These are phyloP conservation scores for Anseranas semipalmata DNA, from an alignment of 2,113 vertebrate genomes.

Conservation along the genomic window DNA sequence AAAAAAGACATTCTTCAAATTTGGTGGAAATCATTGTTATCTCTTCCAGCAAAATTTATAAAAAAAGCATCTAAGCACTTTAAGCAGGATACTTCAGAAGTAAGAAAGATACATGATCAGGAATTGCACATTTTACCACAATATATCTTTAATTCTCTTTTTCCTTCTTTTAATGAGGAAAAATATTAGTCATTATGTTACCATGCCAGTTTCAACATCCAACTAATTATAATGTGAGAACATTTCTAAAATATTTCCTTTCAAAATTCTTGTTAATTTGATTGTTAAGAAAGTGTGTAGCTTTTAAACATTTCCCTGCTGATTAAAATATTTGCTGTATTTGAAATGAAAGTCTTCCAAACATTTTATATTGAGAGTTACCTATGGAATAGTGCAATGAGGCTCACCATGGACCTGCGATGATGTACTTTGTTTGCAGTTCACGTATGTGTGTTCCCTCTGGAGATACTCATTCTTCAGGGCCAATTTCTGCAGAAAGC, in stretches of 20 bases:
- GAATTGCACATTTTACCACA: neutral
- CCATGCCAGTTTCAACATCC: neutral
- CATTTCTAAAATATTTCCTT: neutral
- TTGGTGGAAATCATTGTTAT: neutral
- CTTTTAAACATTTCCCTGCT: neutral
- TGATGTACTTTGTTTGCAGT: rapidly evolving
- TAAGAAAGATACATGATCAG: neutral
- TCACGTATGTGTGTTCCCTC: rapidly evolving
- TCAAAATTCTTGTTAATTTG: neutral
- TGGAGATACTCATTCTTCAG: neutral
- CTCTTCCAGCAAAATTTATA: neutral
- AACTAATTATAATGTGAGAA: neutral
- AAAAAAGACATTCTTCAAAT: neutral
- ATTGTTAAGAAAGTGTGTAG: neutral
- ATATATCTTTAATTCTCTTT: neutral
- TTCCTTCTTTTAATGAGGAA: neutral
- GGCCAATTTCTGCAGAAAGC: neutral
- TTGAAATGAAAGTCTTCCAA: neutral
- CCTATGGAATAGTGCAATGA: neutral
- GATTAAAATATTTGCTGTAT: neutral
- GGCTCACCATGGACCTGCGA: neutral
- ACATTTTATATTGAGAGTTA: neutral
- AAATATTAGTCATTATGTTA: neutral
- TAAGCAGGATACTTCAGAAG: neutral
- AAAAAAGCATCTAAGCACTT: neutral